Evolutionary conservation across 2,113 vertebrate genomes (phyloP).

Genomic region (Rissa tridactyla): DNA sequence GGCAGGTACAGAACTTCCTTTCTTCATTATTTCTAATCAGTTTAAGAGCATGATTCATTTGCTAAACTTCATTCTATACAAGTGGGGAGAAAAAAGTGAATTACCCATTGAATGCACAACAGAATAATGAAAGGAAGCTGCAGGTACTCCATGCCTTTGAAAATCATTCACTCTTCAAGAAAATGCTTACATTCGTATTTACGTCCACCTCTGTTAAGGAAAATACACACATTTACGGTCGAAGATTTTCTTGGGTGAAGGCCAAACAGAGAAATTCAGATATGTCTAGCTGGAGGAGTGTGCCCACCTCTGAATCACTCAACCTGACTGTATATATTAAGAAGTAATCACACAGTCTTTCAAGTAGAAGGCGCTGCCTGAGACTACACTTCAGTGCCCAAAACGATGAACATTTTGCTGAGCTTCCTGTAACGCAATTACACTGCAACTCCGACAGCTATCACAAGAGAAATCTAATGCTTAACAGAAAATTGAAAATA

Average conservation of each 20-base stretch:
- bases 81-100: constrained; percentile 19
- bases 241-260: background rate
- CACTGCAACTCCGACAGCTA: background rate
- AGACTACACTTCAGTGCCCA: constrained; percentile 12
- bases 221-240: background rate
- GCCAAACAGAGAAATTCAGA: background rate
- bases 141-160: constrained; percentile 16
- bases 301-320: background rate
- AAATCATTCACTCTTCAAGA: background rate
- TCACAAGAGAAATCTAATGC: background rate
- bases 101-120: background rate
- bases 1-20: constrained; percentile 44
- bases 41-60: constrained; percentile 50
- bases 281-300: background rate
- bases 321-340: background rate
- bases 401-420: background rate
- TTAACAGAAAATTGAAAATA: background rate
- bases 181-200: background rate
- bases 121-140: constrained; percentile 25
- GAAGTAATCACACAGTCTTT: background rate
- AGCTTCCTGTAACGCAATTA: constrained; percentile 1
- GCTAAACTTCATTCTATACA: constrained; percentile 2
- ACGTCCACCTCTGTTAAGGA: background rate
- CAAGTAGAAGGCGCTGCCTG: background rate
- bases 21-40: constrained; percentile 52